These are phyloP conservation scores for Dendropsophus ebraccatus DNA, from an alignment of 2,113 vertebrate genomes.

Conservation along the genomic window DNA sequence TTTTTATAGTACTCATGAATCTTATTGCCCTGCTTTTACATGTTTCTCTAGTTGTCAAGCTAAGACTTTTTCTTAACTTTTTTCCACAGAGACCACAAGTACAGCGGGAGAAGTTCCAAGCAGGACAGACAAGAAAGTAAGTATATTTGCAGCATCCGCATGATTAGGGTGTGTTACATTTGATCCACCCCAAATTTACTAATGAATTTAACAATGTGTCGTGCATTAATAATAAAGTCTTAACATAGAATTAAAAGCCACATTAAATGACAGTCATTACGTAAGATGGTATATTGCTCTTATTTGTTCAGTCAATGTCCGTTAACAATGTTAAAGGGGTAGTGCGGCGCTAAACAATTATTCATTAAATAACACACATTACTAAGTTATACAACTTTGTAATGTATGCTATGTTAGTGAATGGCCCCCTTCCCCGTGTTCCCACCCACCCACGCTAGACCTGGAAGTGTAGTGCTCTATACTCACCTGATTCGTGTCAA, in stretches of 20 bases:
- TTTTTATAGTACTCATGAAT: neutral
- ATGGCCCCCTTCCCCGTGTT: too few species aligned
- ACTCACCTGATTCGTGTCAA: too few species aligned
- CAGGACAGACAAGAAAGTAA: slow-evolving; percentile 53
- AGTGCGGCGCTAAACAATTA: too few species aligned
- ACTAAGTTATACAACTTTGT: too few species aligned
- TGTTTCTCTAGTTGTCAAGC: neutral
- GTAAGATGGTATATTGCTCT: too few species aligned
- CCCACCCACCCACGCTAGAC: too few species aligned
- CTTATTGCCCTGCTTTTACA: neutral
- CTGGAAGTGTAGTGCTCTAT: too few species aligned
- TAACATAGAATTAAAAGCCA: neutral
- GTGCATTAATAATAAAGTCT: neutral
- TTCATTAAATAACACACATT: too few species aligned
- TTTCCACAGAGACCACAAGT: slow-evolving; percentile 48
- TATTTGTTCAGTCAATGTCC: too few species aligned
- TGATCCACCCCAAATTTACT: neutral
- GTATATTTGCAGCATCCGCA: neutral
- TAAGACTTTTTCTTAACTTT: neutral
- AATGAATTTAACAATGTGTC: neutral
- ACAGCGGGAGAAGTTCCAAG: slow-evolving; percentile 49
- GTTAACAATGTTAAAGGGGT: too few species aligned
- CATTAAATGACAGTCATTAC: too few species aligned
- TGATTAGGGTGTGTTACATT: neutral
- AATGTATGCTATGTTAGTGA: too few species aligned